phyloP scores from a whole-genome alignment of 2,113 vertebrate species.

The Vidua macroura region DNA sequence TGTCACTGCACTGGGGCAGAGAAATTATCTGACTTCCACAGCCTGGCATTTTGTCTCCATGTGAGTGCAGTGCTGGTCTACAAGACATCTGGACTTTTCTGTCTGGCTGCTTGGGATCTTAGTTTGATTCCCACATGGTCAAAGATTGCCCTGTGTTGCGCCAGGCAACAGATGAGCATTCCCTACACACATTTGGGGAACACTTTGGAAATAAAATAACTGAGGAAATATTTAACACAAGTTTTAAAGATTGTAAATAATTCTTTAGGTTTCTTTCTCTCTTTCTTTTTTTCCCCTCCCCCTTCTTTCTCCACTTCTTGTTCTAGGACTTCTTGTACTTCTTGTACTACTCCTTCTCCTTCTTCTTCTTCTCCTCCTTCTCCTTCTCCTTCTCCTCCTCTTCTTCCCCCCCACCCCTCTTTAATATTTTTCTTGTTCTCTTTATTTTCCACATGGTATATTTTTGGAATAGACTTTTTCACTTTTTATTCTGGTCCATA shows the following conservation, averaged over 20 bases:
- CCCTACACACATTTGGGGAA: neutral
- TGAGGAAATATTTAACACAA: neutral
- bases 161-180: neutral
- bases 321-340: no score
- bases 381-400: accelerated
- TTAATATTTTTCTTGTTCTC: accelerated
- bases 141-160: neutral
- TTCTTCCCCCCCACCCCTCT: accelerated
- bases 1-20: neutral
- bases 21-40: neutral
- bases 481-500: neutral
- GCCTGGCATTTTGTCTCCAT: neutral
- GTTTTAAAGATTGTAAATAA: neutral
- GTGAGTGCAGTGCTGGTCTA: neutral
- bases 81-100: neutral
- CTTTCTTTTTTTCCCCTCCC: no score
- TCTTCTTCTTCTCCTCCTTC: accelerated
- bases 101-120: neutral
- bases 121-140: neutral
- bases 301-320: accelerated
- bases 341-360: accelerated
- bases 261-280: neutral
- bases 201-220: neutral
- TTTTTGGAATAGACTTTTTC: neutral
- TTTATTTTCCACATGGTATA: neutral